Percentiles rank a stretch among this genome's conserved stretches.
Evolutionary conservation across 2,113 vertebrate genomes (phyloP).

Genomic region (Pica pica): DNA sequence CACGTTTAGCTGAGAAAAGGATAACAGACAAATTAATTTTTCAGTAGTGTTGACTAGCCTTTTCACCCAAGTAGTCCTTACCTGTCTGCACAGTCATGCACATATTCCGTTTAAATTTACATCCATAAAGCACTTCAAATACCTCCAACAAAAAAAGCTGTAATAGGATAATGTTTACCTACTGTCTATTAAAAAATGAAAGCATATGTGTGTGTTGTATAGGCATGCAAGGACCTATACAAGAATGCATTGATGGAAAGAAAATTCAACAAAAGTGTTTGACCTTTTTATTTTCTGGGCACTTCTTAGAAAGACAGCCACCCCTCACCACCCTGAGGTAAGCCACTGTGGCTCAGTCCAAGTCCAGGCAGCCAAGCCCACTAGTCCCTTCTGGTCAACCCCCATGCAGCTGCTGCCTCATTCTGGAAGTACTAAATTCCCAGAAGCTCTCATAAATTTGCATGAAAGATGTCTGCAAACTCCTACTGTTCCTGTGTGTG

Average conservation of each 20-base stretch:
- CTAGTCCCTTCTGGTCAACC: neutral
- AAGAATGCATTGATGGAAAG: neutral
- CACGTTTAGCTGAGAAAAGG: neutral
- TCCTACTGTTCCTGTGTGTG: neutral
- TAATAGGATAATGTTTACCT: neutral
- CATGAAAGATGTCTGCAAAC: neutral
- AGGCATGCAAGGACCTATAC: neutral
- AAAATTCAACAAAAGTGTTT: neutral
- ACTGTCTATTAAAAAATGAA: neutral
- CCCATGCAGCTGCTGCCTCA: neutral
- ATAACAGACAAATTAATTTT: neutral
- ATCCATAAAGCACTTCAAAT: neutral
- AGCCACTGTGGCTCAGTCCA: neutral
- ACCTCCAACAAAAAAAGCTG: neutral
- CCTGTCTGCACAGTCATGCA: neutral
- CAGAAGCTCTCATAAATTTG: neutral
- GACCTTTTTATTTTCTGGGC: neutral
- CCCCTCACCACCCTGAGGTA: fast-evolving
- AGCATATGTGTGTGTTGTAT: neutral
- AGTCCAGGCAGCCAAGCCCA: neutral
- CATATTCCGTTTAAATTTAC: neutral
- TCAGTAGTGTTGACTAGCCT: neutral
- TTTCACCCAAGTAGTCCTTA: neutral
- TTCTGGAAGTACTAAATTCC: neutral
- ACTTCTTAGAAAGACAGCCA: neutral